These are phyloP conservation scores for Patella ulyssiponensis DNA, from an alignment of 2,888 invertebrate genomes.

Conservation along the genomic window DNA sequence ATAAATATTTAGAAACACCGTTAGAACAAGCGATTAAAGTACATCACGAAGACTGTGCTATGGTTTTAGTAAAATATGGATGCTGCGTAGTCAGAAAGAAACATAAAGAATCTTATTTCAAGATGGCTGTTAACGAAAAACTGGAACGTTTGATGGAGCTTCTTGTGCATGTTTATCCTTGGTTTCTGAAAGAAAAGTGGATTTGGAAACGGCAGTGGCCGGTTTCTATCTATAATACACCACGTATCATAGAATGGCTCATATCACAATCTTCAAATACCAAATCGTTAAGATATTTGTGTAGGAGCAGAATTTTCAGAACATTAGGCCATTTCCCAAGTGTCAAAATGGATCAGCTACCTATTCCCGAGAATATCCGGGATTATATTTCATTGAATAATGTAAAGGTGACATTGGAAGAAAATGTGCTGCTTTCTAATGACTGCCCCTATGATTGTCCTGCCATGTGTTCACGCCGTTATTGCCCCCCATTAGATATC, in stretches of 20 bases:
- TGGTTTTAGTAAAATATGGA: constrained; percentile 64
- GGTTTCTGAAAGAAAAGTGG: constrained; percentile 61
- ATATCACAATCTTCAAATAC: constrained; percentile 46
- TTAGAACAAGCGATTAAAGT: constrained; percentile 63
- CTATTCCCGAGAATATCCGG: constrained; percentile 49
- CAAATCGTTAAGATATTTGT: constrained; percentile 47
- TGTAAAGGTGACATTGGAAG: constrained; percentile 53
- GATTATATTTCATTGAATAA: constrained; percentile 55
- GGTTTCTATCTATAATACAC: constrained; percentile 60
- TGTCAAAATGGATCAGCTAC: constrained; percentile 51
- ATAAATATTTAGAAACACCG: constrained; percentile 61
- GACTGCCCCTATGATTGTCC: constrained; percentile 66
- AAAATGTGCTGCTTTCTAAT: constrained; percentile 42
- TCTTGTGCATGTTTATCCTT: constrained; percentile 56
- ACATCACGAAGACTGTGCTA: constrained; percentile 63
- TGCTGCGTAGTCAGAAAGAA: constrained; percentile 48
- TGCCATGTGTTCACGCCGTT: constrained; percentile 47
- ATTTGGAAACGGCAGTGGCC: constrained; percentile 52
- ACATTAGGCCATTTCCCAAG: constrained; percentile 52
- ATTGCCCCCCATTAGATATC: constrained; percentile 62
- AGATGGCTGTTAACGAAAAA: constrained; percentile 60
- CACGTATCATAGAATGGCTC: constrained; percentile 57
- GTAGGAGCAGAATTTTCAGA: constrained; percentile 54
- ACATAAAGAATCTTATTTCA: constrained; percentile 54
- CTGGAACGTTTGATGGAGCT: constrained; percentile 54